Base-by-base conservation (phyloP, 2,113 vertebrate species). In the Chamaetylas fuelleborni region DNA sequence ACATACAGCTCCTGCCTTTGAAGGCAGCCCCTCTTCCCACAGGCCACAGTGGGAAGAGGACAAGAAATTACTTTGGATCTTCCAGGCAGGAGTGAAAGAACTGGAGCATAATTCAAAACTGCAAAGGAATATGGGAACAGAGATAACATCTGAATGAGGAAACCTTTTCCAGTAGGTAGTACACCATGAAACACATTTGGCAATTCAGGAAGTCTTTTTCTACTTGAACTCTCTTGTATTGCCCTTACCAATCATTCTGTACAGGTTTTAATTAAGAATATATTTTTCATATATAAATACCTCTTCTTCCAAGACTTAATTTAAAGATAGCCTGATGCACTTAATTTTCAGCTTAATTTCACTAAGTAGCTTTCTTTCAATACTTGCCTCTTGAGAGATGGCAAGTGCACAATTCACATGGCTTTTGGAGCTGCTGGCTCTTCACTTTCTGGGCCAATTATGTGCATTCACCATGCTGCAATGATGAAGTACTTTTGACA, bases 321-420 rank as follows among this genome's bases (percentile, higher is more conserved):
- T 74, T 88, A 79, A 85, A 74, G 31, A 25, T 31, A 48, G 34
- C 15, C 51, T 72, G 34, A 29, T 71, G 31, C 22, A n/a, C 29
- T 69, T 42, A n/a, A 26, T 48, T 86, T 71, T 91, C 64, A 81
- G 51, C 31, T 56, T 26, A 25, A 87, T 85, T 85, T 92, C 56
- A 34, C 22, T 47, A 34, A 72, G 33, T 54, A 91, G 94, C 88
- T 96, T 98, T 98, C 78, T 85, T 43, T 62, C 97, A 45, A 98
- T 88, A 3, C 90, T 97, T 28, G 98, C 98, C 60, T 99, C 98
- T 81, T 98, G 98, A 84, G 98, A 99, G 92, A 98, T 96, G 2
- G 42, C 57, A 93, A 96, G 86, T 20, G 98, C 98, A 94, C 97
- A 98, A 58, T 97, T 6, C 98, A 97, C 61, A 91, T 98, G 38